Base-by-base conservation (phyloP, 2,113 vertebrate genomes). In the Boleophthalmus pectinirostris region DNA sequence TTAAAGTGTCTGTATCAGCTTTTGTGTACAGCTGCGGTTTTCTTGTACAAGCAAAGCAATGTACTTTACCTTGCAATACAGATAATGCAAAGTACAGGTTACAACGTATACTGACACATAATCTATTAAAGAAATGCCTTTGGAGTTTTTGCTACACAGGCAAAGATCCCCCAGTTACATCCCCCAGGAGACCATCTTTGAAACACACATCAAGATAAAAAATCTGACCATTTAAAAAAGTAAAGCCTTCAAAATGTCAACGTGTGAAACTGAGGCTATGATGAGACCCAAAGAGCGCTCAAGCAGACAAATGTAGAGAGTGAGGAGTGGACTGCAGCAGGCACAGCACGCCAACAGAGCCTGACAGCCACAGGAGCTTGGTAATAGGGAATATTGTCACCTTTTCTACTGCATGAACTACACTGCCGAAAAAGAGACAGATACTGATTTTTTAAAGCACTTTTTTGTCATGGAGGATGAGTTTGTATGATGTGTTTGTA, bases 261-360 rank as follows among this genome's bases (percentile, higher is more conserved):
- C 68, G 70, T 64, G 74, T 64, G 58, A 86, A 78, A 75, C 61
- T 74, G 73, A 76, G 66, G 83, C 58, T 73, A 75, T 73, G 76
- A 81, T 66, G 70, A 90, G 83, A 85, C 67, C 78, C 77, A 85
- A 73, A 82, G 76, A 68, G 72, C 66, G 57, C 70, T 10, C 70
- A 82, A 73, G 86, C 70, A 68, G 80, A 74, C 82, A 86, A 85
- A 86, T 74, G 82, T 73, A 73, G 73, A 58, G 78, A 79, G 80
- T 33, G 73, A 75, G 69, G 75, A 73, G 78, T 85, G 84, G 83
- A 86, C 58, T 5, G 77, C 75, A 80, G 83, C 88, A 84, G 83
- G 38, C 71, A 11, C 71, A 81, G 25, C 45, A 85, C 86, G 82
- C 83, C 83, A 83, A 79, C 6, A 53, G 68, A 43, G 38, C 9